These are phyloP conservation scores for Drosophila macrothrix DNA, from an alignment of 2,888 invertebrate genomes.

Conservation along the genomic window DNA sequence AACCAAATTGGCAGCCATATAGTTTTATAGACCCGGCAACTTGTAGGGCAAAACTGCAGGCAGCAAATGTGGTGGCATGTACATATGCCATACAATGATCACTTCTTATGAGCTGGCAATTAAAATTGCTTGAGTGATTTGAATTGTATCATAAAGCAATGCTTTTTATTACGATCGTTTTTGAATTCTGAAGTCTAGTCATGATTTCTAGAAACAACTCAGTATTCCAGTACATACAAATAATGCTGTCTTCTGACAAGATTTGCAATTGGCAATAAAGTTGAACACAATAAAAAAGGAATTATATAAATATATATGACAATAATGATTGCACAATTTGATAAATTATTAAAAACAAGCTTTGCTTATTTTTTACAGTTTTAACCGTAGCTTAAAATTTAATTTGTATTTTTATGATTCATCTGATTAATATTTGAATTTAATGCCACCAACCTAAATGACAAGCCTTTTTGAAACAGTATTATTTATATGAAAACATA, in stretches of 20 bases:
- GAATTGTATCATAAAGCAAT: constrained; percentile 34
- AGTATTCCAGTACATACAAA: background rate
- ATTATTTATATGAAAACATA: background rate
- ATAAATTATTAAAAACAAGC: background rate
- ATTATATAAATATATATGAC: background rate
- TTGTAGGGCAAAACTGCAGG: constrained; percentile 8
- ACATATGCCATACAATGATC: constrained; percentile 37
- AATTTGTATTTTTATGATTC: background rate
- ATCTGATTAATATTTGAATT: background rate
- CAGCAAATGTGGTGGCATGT: constrained; percentile 10
- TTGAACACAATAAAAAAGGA: background rate
- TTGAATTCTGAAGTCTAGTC: background rate
- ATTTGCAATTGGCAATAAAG: background rate
- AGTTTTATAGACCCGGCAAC: constrained; percentile 60
- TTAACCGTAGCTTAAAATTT: background rate
- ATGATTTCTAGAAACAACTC: background rate
- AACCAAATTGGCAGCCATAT: constrained; percentile 67
- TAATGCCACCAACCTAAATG: background rate
- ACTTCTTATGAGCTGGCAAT: constrained; percentile 36
- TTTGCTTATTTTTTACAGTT: background rate
- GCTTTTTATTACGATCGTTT: background rate
- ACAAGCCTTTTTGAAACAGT: background rate
- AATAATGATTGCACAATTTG: background rate
- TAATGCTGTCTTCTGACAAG: background rate
- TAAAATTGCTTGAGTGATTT: constrained; percentile 31